Evolutionary conservation across 2,797 vertebrate species (phyloP), one percentile per base, ranked within the genome.

Genomic region (Melanogrammus aeglefinus): DNA sequence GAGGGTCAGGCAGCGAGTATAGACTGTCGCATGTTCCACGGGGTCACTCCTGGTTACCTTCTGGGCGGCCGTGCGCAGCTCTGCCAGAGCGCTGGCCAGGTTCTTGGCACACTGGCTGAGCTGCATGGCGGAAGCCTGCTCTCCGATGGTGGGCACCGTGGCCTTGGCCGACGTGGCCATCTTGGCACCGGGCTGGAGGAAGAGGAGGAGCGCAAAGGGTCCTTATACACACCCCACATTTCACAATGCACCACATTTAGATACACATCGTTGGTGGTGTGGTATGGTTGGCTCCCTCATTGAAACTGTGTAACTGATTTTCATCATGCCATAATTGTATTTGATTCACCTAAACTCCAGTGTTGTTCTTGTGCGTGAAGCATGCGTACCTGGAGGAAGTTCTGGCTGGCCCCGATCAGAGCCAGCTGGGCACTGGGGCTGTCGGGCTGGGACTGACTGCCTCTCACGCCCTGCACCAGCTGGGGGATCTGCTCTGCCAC

Each of bases 71-170:
- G 96, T 97, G 36, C 97, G 96, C 36, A 99, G 96, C 76, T 99
- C 98, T 0, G 96, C 96, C 75, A 99, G 89, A 0, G 97, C 95
- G 0, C 94, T 95, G 63, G 95, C 94, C 78, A 99, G 92, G 90
- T 97, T 99, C 90, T 99, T 99, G 39, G 97, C 97, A 78, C 97
- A 99, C 86, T 99, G 97, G 88, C 97, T 97, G 86, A 99, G 96
- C 88, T 99, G 98, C 98, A 99, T 99, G 0, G 97, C 97, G 0
- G 97, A 98, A 0, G 98, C 96, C 88, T 99, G 96, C 91, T 99
- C 97, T 0, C 94, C 90, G 86, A 99, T 96, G 39, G 96, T 99
- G 41, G 98, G 97, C 66, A 97, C 96, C 0, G 98, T 96, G 74
- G 98, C 96, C 84, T 98, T 99, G 51, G 97, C 96, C 1, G 97